phyloP scores from a whole-genome alignment of 2,888 invertebrate genomes.

The Trissonchulus sp. region DNA sequence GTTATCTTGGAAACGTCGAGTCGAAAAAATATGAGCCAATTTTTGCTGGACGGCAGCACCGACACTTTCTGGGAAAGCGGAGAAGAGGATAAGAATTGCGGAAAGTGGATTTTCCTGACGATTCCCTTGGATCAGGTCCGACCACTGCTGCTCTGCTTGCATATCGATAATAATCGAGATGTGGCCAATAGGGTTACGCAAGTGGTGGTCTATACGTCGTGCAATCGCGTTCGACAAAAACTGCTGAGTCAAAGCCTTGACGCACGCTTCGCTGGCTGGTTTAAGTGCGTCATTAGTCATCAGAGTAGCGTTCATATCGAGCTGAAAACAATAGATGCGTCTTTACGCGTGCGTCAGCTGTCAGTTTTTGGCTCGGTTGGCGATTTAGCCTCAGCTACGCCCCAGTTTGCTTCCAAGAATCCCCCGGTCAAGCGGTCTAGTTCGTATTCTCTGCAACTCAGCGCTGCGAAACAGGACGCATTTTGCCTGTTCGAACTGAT shows the following conservation, averaged over 20 bases:
- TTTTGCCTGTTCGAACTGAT: conserved; percentile 73
- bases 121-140: not conserved
- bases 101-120: not conserved
- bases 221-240: not conserved
- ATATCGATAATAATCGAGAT: conserved; percentile 80
- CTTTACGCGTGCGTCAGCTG: conserved; percentile 76
- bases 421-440: conserved; percentile 42
- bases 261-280: conserved; percentile 65
- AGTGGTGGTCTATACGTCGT: conserved; percentile 72
- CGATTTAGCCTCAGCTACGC: not conserved
- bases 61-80: conserved; percentile 99
- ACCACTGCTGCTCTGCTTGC: conserved; percentile 72
- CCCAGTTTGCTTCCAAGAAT: conserved; percentile 10
- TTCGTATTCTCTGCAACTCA: conserved; percentile 55
- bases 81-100: conserved; percentile 71
- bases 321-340: conserved; percentile 82
- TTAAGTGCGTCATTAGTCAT: conserved; percentile 62
- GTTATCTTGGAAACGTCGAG: conserved; percentile 74
- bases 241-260: conserved; percentile 11
- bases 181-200: conserved; percentile 61
- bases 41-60: conserved; percentile 83
- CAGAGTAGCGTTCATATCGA: conserved; percentile 64
- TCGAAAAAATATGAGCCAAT: conserved; percentile 84
- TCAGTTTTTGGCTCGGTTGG: conserved; percentile 50
- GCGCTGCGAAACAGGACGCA: conserved; percentile 54